Evolutionary conservation across 2,888 invertebrate genomes (phyloP), one percentile per base, ranked within the genome.

Genomic region (Tenthredo amoena): DNA sequence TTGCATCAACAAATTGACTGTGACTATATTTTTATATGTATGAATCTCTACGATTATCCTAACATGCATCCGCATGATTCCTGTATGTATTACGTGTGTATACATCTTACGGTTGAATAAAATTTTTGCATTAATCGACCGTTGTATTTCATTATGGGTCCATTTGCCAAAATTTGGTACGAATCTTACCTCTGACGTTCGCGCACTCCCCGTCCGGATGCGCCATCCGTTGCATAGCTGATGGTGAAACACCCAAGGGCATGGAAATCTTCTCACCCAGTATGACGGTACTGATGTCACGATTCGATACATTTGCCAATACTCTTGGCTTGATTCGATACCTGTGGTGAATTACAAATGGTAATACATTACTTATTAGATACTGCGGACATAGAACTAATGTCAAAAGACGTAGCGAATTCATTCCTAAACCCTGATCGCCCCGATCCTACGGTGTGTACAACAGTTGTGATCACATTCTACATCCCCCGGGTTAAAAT

Each of bases 161-260:
- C 50, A 2, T 7, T 31, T 26, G 26, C 26, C 26, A 26, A 26
- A 26, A 26, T 26, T 26, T 26, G 26, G 26, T 26, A 26, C 31
- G 9, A 34, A 58, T 74, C 85, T 90, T 94, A 97, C 97, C 97
- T 95, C 94, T 96, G 1, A 96, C 98, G 93, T 96, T 98, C 79
- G 97, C 98, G 87, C 96, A 94, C 94, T 99, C 99, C 7, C 99
- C 99, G 26, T 98, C 97, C 0, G 97, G 96, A 94, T 98, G 97
- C 0, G 98, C 98, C 97, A 99, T 96, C 90, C 95, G 95, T 93
- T 98, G 98, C 97, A 98, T 98, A 0, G 98, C 98, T 1, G 98
- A 97, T 0, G 99, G 98, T 0, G 98, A 96, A 86, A 98, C 95
- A 10, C 98, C 98, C 58, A 97, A 91, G 0, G 98, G 97, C 94